Evolutionary conservation across 2,888 invertebrate species (phyloP), one percentile per base, ranked within the genome.

Genomic region (Nomada ruficornis): DNA sequence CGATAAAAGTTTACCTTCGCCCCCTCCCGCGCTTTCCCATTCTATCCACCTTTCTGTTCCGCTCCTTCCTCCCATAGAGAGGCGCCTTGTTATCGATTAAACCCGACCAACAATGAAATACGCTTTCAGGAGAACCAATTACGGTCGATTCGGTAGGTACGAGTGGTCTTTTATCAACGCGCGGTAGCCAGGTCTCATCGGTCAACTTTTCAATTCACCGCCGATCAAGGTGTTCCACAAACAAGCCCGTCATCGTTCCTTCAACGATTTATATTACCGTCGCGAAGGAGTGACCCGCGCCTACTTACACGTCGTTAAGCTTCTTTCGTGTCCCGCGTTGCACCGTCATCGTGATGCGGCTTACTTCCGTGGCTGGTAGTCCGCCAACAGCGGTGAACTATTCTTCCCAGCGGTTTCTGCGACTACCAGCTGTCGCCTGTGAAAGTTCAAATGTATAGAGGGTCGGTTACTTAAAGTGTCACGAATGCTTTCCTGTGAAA

Each of bases 211-310:
- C 76, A 76, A 87, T 83, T 83, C 85, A 78, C 67, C 80, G 74
- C 72, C 82, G 80, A 82, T 76, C 85, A 70, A 63, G 77, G 80
- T 80, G 80, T 84, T 69, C 70, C 71, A 68, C 85, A 83, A 86
- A 86, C 85, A 85, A 74, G 63, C 84, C 42, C 82, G 85, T 87
- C 87, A 87, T 87, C 87, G 82, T 82, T 20, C 64, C 75, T 82
- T 77, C 72, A 74, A 82, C 87, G 77, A 87, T 87, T 87, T 84
- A 77, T 87, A 87, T 87, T 87, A 87, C 87, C 85, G 73, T 85
- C 81, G 64, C 83, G 55, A 60, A n/a, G 64, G 69, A 52, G 82
- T 77, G 64, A 78, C 60, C 77, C 47, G 64, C 74, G 74, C 73
- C 83, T 72, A 78, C 77, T 83, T 84, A 80, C 83, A 67, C 86